These are phyloP conservation scores for Salminus brasiliensis DNA, from an alignment of 2,113 vertebrate genomes.

Conservation along the genomic window DNA sequence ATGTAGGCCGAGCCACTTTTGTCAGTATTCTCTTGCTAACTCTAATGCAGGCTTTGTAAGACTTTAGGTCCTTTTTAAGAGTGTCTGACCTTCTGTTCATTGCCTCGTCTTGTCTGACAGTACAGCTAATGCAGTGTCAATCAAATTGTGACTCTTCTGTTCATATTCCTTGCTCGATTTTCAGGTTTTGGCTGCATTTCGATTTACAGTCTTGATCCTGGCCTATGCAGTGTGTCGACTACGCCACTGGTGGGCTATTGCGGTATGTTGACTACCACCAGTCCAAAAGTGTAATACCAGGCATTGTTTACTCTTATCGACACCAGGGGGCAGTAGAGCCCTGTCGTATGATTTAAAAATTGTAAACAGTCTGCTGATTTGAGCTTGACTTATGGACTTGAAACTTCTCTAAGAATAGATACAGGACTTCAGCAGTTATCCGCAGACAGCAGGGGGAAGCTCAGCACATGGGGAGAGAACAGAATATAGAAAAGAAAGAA, in stretches of 20 bases:
- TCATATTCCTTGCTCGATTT: conserved; percentile 31
- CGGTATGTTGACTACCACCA: conserved; percentile 77
- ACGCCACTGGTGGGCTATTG: conserved; percentile 95
- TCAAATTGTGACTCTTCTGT: too few species aligned
- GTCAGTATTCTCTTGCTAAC: conserved; percentile 76
- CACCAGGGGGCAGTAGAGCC: conserved; percentile 36
- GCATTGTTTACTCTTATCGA: neutral
- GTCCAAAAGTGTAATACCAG: neutral
- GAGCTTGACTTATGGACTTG: too few species aligned
- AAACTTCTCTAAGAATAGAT: too few species aligned
- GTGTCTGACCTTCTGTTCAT: too few species aligned
- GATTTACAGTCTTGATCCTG: conserved; percentile 90
- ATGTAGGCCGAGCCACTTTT: too few species aligned
- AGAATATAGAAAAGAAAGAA: too few species aligned
- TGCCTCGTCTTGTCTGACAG: too few species aligned
- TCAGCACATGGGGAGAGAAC: too few species aligned
- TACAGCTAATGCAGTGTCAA: neutral
- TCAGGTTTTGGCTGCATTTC: conserved; percentile 91
- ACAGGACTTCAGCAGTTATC: too few species aligned
- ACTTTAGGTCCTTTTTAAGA: too few species aligned
- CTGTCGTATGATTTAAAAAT: neutral
- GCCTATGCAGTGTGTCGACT: conserved; percentile 92
- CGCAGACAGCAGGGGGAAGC: too few species aligned
- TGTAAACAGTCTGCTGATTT: too few species aligned
- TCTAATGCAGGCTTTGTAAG: neutral